Conservation (phyloP, 2,113 vertebrate species). For the Pomatorhinus ruficollis region DNA sequence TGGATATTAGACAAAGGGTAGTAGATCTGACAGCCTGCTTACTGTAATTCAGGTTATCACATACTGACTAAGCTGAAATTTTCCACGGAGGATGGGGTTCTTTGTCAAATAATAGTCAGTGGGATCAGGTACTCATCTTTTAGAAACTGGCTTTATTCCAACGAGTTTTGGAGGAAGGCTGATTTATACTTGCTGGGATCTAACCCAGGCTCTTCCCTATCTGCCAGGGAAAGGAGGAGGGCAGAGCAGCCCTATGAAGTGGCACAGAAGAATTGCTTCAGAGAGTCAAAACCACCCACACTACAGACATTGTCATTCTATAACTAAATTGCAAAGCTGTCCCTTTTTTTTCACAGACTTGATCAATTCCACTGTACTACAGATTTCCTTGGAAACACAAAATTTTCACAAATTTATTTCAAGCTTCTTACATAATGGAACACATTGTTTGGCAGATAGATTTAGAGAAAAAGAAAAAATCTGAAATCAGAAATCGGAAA, state of each 20-base stretch:
- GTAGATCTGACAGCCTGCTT: not conserved
- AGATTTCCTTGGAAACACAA: not conserved
- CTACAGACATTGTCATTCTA: not conserved
- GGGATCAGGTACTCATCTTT: not conserved
- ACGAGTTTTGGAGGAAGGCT: not conserved
- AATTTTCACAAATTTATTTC: not conserved
- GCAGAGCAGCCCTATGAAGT: not conserved
- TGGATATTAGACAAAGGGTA: not conserved
- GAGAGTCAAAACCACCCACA: not conserved
- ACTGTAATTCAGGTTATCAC: not conserved
- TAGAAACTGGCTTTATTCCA: not conserved
- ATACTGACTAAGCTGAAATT: not conserved
- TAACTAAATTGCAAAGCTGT: not conserved
- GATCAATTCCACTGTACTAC: not conserved
- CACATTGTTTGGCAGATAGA: not conserved
- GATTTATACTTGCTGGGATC: not conserved
- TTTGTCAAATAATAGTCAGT: not conserved
- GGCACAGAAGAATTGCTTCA: not conserved
- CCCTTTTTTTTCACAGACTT: not conserved
- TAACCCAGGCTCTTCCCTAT: not conserved
- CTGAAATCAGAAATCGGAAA: not conserved
- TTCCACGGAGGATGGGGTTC: not conserved
- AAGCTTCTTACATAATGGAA: not conserved
- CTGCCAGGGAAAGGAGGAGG: not conserved
- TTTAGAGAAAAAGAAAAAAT: slow-evolving; percentile 2